Evolutionary conservation across 2,113 vertebrate genomes (phyloP), one percentile per base, ranked within the genome.

Genomic region (Anguilla rostrata): DNA sequence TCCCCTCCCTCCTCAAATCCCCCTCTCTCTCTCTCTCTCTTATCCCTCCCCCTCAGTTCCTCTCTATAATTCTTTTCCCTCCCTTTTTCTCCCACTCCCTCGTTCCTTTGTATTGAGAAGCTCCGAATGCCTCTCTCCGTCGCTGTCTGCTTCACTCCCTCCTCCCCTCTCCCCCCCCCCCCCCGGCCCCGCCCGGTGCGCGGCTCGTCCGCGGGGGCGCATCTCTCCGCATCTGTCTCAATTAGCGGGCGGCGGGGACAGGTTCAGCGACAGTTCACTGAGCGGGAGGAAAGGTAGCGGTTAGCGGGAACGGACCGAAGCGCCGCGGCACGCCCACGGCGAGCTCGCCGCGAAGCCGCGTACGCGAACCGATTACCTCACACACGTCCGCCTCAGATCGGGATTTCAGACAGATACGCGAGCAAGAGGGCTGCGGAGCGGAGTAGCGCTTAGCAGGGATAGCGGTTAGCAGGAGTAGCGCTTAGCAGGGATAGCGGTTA

Each of bases 201-300:
- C 22, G 71, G 34, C 79, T 63, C 82, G 78, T 87, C 81, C 80
- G n/a, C 81, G 75, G 85, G 78, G 53, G 81, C 78, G 9, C 16
- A 60, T 84, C 86, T 84, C 86, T 87, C 86, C 46, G 75, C 80
- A 84, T 84, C 84, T 20, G 78, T 84, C 83, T 87, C 86, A 87
- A 84, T 87, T 87, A 81, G 86, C 81, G 34, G n/a, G 7, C 39
- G 22, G 49, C n/a, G 22, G 63, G 78, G 41, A 56, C 39, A 16
- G 78, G 86, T 56, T 81, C 86, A 81, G 75, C n/a, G 80, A 20
- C 39, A 39, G 53, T 46, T 49, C 16, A 43, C 78, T 46, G 86
- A 84, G 7, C n/a, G 46, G 86, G 18, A 56, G 82, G 5, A 80
- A 60, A 57, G 39, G 75, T 26, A 78, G 9, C 46, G 22, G 22